A percentile compares a stretch with the other conserved stretches of the same genome.
phyloP scores from a whole-genome alignment of 2,888 invertebrate genomes.

The Arenicola marina region DNA sequence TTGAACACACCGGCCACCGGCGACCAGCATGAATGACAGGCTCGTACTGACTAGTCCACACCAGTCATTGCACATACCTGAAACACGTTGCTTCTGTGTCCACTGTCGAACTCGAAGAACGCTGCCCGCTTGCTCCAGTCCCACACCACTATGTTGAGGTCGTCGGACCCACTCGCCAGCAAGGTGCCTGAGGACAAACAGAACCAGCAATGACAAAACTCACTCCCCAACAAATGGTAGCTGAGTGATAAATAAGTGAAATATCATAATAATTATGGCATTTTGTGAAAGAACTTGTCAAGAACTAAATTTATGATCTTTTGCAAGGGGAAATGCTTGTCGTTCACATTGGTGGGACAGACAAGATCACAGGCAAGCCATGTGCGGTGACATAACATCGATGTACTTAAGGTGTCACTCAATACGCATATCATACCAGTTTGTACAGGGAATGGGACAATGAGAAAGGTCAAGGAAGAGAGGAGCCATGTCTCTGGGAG shows the following conservation, averaged over 20 bases:
- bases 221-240: background rate
- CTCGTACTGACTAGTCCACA: background rate
- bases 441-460: too few species aligned
- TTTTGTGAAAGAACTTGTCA: too few species aligned
- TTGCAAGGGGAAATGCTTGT: background rate
- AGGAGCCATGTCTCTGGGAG: too few species aligned
- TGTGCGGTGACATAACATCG: too few species aligned
- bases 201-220: background rate
- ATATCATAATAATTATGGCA: too few species aligned
- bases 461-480: too few species aligned
- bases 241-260: background rate
- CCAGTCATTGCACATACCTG: conserved; percentile 64
- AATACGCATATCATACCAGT: too few species aligned
- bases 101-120: conserved; percentile 74
- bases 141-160: conserved; percentile 84
- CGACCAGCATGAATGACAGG: too few species aligned
- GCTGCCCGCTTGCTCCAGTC: conserved; percentile 80
- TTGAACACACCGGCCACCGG: too few species aligned
- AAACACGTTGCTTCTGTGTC: conserved; percentile 87
- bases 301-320: background rate
- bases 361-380: too few species aligned
- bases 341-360: too few species aligned
- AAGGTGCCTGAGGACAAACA: conserved; percentile 66
- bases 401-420: too few species aligned
- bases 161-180: conserved; percentile 89